Base-by-base conservation (phyloP, 2,888 invertebrate genomes). In the Diplolepis rosae region DNA sequence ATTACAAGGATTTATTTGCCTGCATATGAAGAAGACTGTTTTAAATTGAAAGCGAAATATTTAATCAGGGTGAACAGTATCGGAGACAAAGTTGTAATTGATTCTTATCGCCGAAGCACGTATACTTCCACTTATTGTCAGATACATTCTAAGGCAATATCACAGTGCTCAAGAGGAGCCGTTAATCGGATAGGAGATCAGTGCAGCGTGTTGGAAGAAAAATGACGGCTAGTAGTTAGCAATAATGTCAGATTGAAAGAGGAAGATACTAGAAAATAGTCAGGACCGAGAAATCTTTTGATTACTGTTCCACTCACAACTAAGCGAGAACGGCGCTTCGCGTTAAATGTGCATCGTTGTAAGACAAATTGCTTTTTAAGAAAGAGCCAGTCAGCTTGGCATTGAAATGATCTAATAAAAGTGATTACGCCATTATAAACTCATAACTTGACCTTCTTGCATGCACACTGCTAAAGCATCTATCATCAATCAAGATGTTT, bases 391-490 rank as follows among this genome's bases (percentile, higher is more conserved):
- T 78, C 82, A 79, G 78, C 75, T 78, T 78, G 78, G 80, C 83
- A 84, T 84, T 84, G 83, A 84, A 84, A 84, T 85, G 84, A 85
- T 81, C 85, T 82, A 85, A 85, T 84, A 85, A 85, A 85, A 84
- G 83, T 85, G 82, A 85, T 84, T 83, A 85, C 39, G 13, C 61
- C 2, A 6, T 61, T 61, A 61, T 61, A 4, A 13, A n/a, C n/a
- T 61, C n/a, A 39, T 35, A 22, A 32, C 3, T 22, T 30, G 4
- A 11, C 32, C 32, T 56, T 35, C 32, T 22, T 22, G 13, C 24
- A 32, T 18, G 35, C 35, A 56, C 61, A 24, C 22, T 24, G 39
- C 39, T 61, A 39, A 9, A 61, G 24, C 24, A 13, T 24, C 27
- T 61, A 27, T 61, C 24, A 39, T 61, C 13, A 39, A 22, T 61